Evolutionary conservation across 2,797 vertebrate genomes (phyloP), one percentile per base, ranked within the genome.

Genomic region (Galago senegalensis): DNA sequence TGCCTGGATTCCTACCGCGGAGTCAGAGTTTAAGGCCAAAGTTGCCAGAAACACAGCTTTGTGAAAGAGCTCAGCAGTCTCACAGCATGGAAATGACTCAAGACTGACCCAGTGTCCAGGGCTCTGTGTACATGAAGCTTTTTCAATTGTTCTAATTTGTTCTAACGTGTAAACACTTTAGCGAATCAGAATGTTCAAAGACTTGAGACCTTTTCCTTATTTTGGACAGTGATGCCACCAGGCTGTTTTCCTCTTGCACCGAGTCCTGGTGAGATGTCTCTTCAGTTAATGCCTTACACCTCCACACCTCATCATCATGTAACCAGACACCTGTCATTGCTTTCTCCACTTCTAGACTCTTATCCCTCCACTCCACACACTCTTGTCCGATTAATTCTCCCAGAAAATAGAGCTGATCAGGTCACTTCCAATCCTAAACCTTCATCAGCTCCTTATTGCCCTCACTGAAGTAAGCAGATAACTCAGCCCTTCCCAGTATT

Each of bases 131-230:
- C 93, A 93, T 86, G 67, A 67, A 90, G 17, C 20, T 60, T 95
- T 94, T 29, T 37, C 14, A 84, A 97, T 85, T 69, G 83, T 73
- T 86, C 34, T 81, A 73, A 92, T 88, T 97, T 83, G 61, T 89
- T 95, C 61, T 60, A 53, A 86, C 56, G 60, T 56, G 53, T 88
- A 77, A 96, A 70, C 60, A 63, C 11, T 70, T 17, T 27, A 90
- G 34, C 23, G 31, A 86, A 34, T 88, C 75, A 86, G 85, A 89
- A 72, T 53, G 46, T 85, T 83, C 10, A 56, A 93, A 87, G 61
- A 23, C 29, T 13, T 31, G 67, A 73, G 43, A 37, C 84, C 6
- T 11, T 92, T 90, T 72, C 43, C 49, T 95, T 4, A 1, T 76
- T 75, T 81, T 18, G 70, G 46, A 34, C 27, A 43, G 69, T 1